phyloP scores from a whole-genome alignment of 2,113 vertebrate species.

The Paracanthobrama guichenoti region DNA sequence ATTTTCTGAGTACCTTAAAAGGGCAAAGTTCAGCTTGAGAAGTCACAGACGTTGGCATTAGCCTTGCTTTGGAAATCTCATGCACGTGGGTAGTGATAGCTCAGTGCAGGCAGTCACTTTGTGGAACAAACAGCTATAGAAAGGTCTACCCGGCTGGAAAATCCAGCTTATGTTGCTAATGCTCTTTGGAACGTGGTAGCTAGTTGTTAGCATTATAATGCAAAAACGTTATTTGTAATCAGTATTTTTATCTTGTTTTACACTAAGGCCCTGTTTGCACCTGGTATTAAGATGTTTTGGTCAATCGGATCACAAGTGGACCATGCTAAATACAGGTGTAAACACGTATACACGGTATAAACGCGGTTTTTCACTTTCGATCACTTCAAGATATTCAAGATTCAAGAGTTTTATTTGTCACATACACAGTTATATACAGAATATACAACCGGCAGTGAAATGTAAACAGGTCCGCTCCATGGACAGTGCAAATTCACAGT shows the following conservation, averaged over 20 bases:
- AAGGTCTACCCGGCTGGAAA: neutral
- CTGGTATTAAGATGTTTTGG: too few relatives aligned
- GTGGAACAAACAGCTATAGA: constrained; percentile 10
- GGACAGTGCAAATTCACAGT: too few relatives aligned
- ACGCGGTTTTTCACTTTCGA: too few relatives aligned
- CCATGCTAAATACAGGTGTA: too few relatives aligned
- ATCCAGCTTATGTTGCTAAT: neutral
- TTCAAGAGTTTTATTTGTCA: too few relatives aligned
- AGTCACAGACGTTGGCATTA: constrained; percentile 39
- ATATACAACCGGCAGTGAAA: too few relatives aligned
- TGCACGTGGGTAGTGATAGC: constrained; percentile 32
- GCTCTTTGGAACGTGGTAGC: neutral
- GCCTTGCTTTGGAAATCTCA: constrained; percentile 42
- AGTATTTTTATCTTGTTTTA: neutral
- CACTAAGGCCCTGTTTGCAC: too few relatives aligned
- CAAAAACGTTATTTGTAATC: neutral
- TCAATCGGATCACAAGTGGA: too few relatives aligned
- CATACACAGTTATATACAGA: too few relatives aligned
- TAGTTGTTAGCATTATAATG: neutral
- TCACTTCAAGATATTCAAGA: too few relatives aligned
- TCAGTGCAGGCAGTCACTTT: neutral
- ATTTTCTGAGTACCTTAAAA: constrained; percentile 55
- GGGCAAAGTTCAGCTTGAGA: constrained; percentile 45
- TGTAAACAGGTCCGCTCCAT: too few relatives aligned
- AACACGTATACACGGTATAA: too few relatives aligned